phyloP scores from a whole-genome alignment of 2,888 invertebrate genomes.

The Cryptocephalus moraei region DNA sequence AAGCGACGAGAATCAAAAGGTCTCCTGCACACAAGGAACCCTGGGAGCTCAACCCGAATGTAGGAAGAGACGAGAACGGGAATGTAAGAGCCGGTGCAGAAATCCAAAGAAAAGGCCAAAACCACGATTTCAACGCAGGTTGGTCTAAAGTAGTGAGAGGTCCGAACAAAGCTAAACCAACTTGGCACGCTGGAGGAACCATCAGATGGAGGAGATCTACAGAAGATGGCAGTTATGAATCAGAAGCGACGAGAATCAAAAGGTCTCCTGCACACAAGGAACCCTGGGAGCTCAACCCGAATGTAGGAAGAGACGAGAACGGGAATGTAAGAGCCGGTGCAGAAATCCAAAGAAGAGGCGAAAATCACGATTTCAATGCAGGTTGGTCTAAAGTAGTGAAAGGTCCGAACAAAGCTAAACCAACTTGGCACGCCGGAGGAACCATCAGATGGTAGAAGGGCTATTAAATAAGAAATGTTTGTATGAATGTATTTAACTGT shows the following conservation, averaged over 20 bases:
- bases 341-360: not conserved
- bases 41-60: constrained; percentile 11
- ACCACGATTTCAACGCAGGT: constrained; percentile 8
- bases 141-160: constrained; percentile 14
- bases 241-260: not conserved
- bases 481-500: too few relatives aligned
- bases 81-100: constrained; percentile 9
- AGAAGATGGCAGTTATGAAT: not conserved
- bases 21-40: constrained; percentile 1
- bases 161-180: constrained; percentile 9
- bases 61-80: constrained; percentile 8
- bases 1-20: constrained; percentile 1
- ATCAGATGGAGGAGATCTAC: constrained; percentile 6
- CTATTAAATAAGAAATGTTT: too few relatives aligned
- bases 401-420: not conserved
- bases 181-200: constrained; percentile 11
- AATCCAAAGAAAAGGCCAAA: constrained; percentile 6
- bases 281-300: not conserved
- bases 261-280: not conserved
- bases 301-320: not conserved
- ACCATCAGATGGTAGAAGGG: not conserved
- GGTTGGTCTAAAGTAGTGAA: not conserved
- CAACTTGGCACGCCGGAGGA: not conserved
- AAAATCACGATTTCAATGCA: not conserved
- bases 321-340: not conserved